A percentile compares a stretch with the other conserved stretches of the same genome.
phyloP scores from a whole-genome alignment of 2,888 invertebrate genomes.

The Dryobota labecula region DNA sequence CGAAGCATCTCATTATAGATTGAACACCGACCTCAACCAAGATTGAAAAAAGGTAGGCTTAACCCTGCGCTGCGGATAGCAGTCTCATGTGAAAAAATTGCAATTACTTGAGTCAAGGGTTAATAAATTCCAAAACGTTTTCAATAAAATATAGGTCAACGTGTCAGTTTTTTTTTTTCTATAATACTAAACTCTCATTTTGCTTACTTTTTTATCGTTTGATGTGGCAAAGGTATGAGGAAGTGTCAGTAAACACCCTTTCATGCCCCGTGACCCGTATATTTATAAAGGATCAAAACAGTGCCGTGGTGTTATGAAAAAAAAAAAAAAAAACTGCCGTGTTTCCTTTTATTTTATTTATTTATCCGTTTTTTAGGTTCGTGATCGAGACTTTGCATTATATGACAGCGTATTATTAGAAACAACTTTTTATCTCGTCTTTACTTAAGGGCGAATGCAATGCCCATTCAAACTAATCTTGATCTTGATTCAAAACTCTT shows the following conservation, averaged over 20 bases:
- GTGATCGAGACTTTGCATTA: background rate
- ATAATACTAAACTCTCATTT: conserved; percentile 21
- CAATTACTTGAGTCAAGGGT: background rate
- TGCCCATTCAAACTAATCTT: background rate
- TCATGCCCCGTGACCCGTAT: conserved; percentile 50
- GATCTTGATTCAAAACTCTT: background rate
- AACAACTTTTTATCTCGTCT: background rate
- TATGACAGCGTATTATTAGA: background rate
- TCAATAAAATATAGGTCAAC: conserved; percentile 21
- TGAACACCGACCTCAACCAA: conserved; percentile 8
- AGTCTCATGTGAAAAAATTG: background rate
- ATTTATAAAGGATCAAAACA: conserved; percentile 54
- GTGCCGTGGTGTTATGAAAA: conserved; percentile 31
- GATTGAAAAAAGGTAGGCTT: background rate
- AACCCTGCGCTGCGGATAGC: background rate
- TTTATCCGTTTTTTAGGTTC: background rate
- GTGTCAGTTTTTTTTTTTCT: conserved; percentile 8
- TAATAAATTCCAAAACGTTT: background rate
- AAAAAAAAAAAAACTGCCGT: conserved; percentile 31
- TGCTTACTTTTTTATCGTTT: conserved; percentile 53
- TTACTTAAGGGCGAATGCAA: background rate
- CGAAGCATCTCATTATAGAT: conserved; percentile 19
- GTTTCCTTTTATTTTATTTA: conserved; percentile 26
- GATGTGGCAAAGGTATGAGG: conserved; percentile 47
- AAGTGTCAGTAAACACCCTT: conserved; percentile 59